Conservation (phyloP, 1,140 invertebrate species). For the Drosophila parabipectinata region DNA sequence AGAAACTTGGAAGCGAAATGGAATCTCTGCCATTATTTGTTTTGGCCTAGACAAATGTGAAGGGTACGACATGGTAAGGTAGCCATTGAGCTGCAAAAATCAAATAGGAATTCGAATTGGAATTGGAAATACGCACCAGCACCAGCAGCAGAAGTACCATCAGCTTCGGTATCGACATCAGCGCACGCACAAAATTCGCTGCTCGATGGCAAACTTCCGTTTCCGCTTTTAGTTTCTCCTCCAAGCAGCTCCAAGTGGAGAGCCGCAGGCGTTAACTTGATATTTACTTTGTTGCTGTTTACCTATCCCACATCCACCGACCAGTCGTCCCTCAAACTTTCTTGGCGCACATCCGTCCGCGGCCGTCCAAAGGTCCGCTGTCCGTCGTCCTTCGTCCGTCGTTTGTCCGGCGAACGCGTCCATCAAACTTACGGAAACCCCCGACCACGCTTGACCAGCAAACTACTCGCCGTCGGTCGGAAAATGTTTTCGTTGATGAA, state of each 20-base stretch:
- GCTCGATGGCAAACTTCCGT: slow-evolving; percentile 72
- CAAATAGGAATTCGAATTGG: slow-evolving; percentile 43
- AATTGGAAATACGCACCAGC: slow-evolving; percentile 46
- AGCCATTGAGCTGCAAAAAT: slow-evolving; percentile 46
- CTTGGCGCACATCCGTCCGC: slow-evolving; percentile 59
- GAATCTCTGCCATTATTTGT: slow-evolving; percentile 56
- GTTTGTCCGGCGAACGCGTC: slow-evolving; percentile 37
- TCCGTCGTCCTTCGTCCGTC: slow-evolving; percentile 14
- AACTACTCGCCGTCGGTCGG: slow-evolving; percentile 56
- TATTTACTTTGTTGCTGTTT: slow-evolving; percentile 82
- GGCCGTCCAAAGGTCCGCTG: slow-evolving; percentile 6
- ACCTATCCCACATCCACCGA: slow-evolving; percentile 50
- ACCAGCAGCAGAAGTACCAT: not conserved
- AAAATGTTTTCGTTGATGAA: slow-evolving; percentile 82
- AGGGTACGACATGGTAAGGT: slow-evolving; percentile 25
- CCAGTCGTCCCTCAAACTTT: slow-evolving; percentile 52
- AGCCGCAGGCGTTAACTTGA: slow-evolving; percentile 78
- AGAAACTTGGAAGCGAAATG: slow-evolving; percentile 41
- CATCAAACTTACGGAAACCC: slow-evolving; percentile 63
- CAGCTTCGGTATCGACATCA: not conserved
- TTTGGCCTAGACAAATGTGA: slow-evolving; percentile 39
- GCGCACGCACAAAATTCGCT: slow-evolving; percentile 58
- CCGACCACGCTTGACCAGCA: slow-evolving; percentile 67
- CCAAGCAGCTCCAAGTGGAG: slow-evolving; percentile 42
- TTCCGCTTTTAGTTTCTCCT: slow-evolving; percentile 78